These are phyloP conservation scores for Fissipunctia ypsillon DNA, from an alignment of 2,888 invertebrate species.

Conservation along the genomic window DNA sequence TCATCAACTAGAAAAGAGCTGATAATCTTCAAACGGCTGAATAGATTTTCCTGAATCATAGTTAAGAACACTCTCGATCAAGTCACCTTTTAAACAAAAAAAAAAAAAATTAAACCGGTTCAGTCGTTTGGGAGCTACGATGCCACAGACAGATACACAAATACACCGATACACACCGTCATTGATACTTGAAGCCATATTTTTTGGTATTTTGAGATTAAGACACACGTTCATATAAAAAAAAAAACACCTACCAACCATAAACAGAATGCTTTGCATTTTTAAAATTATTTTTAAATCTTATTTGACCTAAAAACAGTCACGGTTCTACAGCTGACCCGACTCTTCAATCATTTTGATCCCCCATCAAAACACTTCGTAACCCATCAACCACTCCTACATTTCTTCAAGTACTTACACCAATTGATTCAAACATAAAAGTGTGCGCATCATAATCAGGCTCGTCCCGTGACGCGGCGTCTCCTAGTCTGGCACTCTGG, in stretches of 20 bases:
- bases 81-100: too few species aligned
- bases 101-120: too few species aligned
- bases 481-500: constrained; percentile 72
- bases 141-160: too few species aligned
- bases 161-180: too few species aligned
- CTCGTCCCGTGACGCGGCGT: constrained; percentile 69
- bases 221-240: background rate
- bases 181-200: too few species aligned
- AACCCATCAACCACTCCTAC: constrained; percentile 23
- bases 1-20: too few species aligned
- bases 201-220: background rate
- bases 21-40: too few species aligned
- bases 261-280: background rate
- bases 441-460: constrained; percentile 45
- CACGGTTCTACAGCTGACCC: background rate
- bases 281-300: background rate
- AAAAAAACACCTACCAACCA: too few species aligned
- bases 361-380: constrained; percentile 37
- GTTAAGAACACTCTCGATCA: too few species aligned
- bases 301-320: background rate
- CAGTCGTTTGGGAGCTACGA: too few species aligned
- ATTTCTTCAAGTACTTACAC: constrained; percentile 35
- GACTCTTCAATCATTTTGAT: constrained; percentile 22
- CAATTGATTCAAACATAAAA: constrained; percentile 51
- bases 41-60: too few species aligned